These are phyloP conservation scores for Calidris pygmaea DNA, from an alignment of 2,113 vertebrate species.

Conservation along the genomic window DNA sequence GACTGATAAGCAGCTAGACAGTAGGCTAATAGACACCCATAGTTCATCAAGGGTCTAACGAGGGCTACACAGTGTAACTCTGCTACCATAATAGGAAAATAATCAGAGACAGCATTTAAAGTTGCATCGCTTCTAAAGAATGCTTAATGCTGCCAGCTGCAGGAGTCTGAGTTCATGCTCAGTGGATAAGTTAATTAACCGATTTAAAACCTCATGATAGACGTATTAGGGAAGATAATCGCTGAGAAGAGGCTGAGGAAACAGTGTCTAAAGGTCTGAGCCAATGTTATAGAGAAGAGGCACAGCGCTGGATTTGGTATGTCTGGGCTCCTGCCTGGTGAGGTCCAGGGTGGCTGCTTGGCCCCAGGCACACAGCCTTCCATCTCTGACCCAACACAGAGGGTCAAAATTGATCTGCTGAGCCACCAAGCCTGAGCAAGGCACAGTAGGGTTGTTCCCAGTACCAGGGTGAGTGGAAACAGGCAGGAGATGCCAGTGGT, in stretches of 20 bases:
- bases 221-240: background rate
- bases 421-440: background rate
- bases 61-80: background rate
- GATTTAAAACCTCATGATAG: background rate
- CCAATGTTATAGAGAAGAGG: background rate
- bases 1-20: background rate
- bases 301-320: background rate
- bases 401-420: background rate
- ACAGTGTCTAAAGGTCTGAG: background rate
- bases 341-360: background rate
- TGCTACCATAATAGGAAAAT: background rate
- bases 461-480: background rate
- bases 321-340: background rate
- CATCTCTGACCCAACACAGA: background rate
- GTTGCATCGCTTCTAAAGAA: background rate
- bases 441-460: background rate
- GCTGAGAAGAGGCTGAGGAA: background rate
- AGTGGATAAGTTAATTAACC: conserved; percentile 26
- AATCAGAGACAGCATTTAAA: background rate
- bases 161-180: background rate
- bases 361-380: background rate
- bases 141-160: background rate
- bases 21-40: background rate
- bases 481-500: background rate
- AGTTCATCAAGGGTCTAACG: background rate